Base-by-base conservation (phyloP, 2,797 vertebrate genomes). In the Myotis myotis region DNA sequence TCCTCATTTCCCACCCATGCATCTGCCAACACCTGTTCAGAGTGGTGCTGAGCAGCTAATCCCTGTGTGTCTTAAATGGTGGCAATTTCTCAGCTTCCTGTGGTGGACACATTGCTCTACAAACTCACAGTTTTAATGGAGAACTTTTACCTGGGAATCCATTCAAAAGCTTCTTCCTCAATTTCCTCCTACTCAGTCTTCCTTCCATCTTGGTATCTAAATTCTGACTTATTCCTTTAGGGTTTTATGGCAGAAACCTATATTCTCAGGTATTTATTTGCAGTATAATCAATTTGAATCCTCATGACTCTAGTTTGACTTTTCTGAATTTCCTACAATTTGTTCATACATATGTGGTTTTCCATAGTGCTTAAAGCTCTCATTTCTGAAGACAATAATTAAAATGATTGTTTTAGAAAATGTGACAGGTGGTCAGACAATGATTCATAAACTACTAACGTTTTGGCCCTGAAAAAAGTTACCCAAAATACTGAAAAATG, bases 101-200 rank as follows among this genome's bases (percentile, higher is more conserved):
- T 96, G 85, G 85, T 90, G 87, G 64, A 88, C 41, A 96, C 90
- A 93, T 92, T 88, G 82, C 70, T 94, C 85, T 92, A 96, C 94
- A 96, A 83, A 64, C 60, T 84, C 80, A 70, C 23, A 28, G 75
- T 90, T 88, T 91, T 96, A 88, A 92, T 86, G 80, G 30, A 93
- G 53, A 75, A 60, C 20, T 74, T 62, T 71, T 96, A 88, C 78
- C 90, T 86, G 17, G 96, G 55, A 92, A 88, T 90, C 62, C 81
- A 82, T 88, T 93, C 47, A 76, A 49, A 96, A 62, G 17, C 4
- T 47, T 93, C 47, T 64, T n/a, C 36, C 44, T 93, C 93, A 75
- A 1, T 95, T 94, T 95, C 74, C n/a, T 87, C 28, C 33, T 70
- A 47, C 11, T 93, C 93, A 33, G 25, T 53, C 70, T 93, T 95